Percentiles rank a stretch among this genome's conserved stretches.
Evolutionary conservation across 2,797 vertebrate species (phyloP).

Genomic region (Vipera ursinii): DNA sequence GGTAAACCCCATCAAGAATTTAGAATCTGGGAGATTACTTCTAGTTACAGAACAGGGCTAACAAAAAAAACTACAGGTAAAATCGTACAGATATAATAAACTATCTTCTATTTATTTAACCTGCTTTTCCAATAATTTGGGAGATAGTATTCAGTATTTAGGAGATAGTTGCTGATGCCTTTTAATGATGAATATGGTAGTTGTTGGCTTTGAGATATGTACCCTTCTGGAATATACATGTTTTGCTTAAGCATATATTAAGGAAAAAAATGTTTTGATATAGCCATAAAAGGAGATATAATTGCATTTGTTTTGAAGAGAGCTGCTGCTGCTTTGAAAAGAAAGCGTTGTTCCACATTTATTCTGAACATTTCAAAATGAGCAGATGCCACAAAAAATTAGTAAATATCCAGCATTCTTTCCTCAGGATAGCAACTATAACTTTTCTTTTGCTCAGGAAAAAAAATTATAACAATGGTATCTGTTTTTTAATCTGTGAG

Average conservation of each 20-base stretch:
- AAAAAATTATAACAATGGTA: background rate
- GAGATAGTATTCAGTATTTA: background rate
- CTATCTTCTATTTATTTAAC: background rate
- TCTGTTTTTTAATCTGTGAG: background rate
- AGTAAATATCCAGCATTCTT: background rate
- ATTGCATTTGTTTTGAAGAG: background rate
- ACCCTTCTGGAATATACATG: background rate
- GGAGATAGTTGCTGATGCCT: background rate
- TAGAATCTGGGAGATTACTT: background rate
- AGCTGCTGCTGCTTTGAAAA: background rate
- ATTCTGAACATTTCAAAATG: background rate
- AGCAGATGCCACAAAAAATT: background rate
- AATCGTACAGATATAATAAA: background rate
- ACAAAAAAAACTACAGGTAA: background rate
- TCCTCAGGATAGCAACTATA: background rate
- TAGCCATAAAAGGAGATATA: background rate
- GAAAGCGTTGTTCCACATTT: background rate
- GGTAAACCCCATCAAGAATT: background rate
- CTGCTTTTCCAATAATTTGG: background rate
- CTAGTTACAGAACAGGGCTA: background rate
- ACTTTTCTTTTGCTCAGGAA: background rate
- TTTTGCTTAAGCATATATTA: background rate
- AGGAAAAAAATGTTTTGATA: background rate
- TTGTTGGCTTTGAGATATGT: background rate
- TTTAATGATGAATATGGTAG: background rate